Percentiles rank a stretch among this genome's conserved stretches.
Conservation (phyloP, 92 coral and sea anemone species). For the Siderastrea siderea region DNA sequence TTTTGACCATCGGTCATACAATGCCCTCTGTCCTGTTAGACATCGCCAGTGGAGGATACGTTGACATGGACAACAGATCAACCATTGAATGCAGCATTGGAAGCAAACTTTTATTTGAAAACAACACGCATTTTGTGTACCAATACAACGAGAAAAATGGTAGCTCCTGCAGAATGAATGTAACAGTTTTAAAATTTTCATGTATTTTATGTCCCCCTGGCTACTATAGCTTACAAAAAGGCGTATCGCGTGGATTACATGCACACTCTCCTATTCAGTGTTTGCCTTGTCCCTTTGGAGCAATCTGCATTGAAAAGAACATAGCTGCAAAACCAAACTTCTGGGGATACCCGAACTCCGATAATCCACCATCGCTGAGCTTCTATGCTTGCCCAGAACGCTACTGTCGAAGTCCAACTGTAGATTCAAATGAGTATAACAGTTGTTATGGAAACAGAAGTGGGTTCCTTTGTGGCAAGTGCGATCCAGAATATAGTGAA, state of each 20-base stretch:
- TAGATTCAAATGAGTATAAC: constrained; percentile 31
- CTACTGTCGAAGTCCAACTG: constrained; percentile 55
- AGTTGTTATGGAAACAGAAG: constrained; percentile 68
- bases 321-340: constrained; percentile 74
- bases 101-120: constrained; percentile 25
- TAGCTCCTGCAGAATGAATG: constrained; percentile 1
- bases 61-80: constrained; percentile 24
- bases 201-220: constrained; percentile 66
- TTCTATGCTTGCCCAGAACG: constrained; percentile 75
- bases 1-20: background rate
- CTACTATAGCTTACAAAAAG: constrained; percentile 72
- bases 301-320: constrained; percentile 54
- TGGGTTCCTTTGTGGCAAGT: constrained; percentile 78
- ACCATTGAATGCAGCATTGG: constrained; percentile 29
- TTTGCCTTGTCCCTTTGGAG: constrained; percentile 77
- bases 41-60: constrained; percentile 48
- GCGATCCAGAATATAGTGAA: constrained; percentile 65
- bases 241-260: constrained; percentile 49
- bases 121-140: constrained; percentile 26
- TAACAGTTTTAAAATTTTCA: constrained; percentile 17
- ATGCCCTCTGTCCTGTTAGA: background rate
- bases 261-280: constrained; percentile 18
- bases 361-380: constrained; percentile 10
- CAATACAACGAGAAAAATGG: background rate
- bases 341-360: constrained; percentile 62